Base-by-base conservation (phyloP, 92 coral and sea anemone genomes). In the Plumapathes pennacea region DNA sequence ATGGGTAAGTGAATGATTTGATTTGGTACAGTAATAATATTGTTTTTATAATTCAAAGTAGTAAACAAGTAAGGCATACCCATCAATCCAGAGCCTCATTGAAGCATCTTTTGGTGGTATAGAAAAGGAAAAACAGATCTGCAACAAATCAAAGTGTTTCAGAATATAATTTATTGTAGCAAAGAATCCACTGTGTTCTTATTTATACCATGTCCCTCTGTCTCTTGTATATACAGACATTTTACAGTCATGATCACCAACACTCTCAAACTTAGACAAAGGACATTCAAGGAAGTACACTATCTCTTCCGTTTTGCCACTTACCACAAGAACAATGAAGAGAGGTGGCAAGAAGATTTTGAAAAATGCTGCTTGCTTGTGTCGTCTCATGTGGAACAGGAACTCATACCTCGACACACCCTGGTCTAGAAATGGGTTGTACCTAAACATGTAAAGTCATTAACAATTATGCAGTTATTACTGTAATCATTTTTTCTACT, bases 71-170 rank as follows among this genome's bases (percentile, higher is more conserved):
- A n/a, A 0, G 15, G 60, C 97, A 37, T 53, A 92, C 98, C 99
- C 99, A 75, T 94, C 99, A 39, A 94, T 94, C 99, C 99, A 94
- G 10, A 94, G 54, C 50, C 99, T 63, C 99, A 94, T 94, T 4
- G 99, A 94, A 17, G 99, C 96, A 56, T 94, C 99, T 52, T 94
- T 94, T 19, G 99, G 99, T 27, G 99, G 99, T 25, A 94, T 89
- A 39, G 96, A 88, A 37, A 94, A 94, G 24, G 99, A 94, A 57
- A 94, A 94, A 64, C 99, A 94, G 18, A 94, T 89, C 97, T 91
- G 42, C n/a, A n/a, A n/a, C n/a, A n/a, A n/a, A n/a, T n/a, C n/a
- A n/a, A n/a, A n/a, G n/a, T n/a, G n/a, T n/a, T n/a, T 26, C 2
- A 12, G 10, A 38, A 1, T 0, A 44, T 0, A 9, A 13, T 13